Evolutionary conservation across 2,113 vertebrate genomes (phyloP), one percentile per base, ranked within the genome.

Genomic region (Amblyopsis rosae): DNA sequence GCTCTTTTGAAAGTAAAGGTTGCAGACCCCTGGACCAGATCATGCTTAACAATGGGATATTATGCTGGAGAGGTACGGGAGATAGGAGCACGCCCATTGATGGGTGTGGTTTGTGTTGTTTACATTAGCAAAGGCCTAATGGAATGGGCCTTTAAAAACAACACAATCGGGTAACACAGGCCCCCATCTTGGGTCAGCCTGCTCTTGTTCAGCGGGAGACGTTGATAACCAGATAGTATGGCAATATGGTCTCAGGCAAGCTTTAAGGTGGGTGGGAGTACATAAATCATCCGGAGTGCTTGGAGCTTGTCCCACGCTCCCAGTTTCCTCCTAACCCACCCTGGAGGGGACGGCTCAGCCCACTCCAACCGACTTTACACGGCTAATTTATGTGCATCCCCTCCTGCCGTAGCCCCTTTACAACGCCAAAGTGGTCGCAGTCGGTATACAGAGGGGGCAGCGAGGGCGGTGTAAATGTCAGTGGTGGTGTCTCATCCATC

Each of bases 401-500:
- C 58, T 83, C 54, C 73, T 83, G 81, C 82, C 60, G 59, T 68
- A 70, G 53, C 75, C 73, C 75, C 72, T 87, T 86, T 77, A 88
- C 84, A 89, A 80, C 12, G 60, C 81, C 70, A 69, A 62, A 69
- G 72, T 69, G 75, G 72, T 69, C 53, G 1, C 59, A 72, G 65
- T 51, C 64, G 64, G 74, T 67, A 81, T 70, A 64, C 50, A 45
- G 56, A 15, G 19, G 4, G 57, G 8, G 61, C 54, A 54, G 46
- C 13, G 19, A 41, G 15, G 35, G 51, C 16, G 12, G 50, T 61
- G 35, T 92, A 90, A 91, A 90, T 88, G 83, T 88, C 86, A 87
- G 46, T 59, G 72, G 57, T 67, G 79, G 73, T 83, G 19, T 82
- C 79, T 78, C 86, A 80, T 8, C 19, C 58, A 4, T 75, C 45